These are phyloP conservation scores for Tipula lateralis DNA, from an alignment of 2,888 invertebrate species.

Conservation along the genomic window DNA sequence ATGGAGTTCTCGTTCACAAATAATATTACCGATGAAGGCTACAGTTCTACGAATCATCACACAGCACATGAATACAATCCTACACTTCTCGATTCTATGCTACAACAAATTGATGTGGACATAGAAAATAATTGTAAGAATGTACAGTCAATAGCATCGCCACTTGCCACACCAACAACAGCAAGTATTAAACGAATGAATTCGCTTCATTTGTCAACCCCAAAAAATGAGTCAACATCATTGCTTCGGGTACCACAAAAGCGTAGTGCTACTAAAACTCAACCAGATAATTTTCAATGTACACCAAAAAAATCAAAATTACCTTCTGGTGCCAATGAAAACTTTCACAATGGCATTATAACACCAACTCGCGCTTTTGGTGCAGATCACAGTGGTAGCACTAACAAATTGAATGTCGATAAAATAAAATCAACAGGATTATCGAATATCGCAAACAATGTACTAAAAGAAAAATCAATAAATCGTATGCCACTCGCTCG, in stretches of 20 bases:
- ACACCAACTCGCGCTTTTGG: not conserved
- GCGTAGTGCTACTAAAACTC: not conserved
- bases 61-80: not conserved
- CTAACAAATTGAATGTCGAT: not conserved
- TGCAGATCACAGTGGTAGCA: not conserved
- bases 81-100: not conserved
- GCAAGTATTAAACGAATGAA: constrained; percentile 12
- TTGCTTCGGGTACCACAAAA: not conserved
- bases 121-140: not conserved
- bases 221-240: not conserved
- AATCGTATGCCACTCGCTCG: not conserved
- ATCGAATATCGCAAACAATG: not conserved
- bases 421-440: not conserved
- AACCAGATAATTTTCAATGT: not conserved
- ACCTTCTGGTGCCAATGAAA: not conserved
- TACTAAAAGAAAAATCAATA: constrained; percentile 13
- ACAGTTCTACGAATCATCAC: not conserved
- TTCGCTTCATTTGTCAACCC: not conserved
- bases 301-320: not conserved
- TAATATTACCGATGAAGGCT: not conserved
- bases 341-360: not conserved
- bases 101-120: not conserved
- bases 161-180: not conserved
- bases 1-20: not conserved
- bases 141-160: not conserved